These are phyloP conservation scores for Alligator mississippiensis DNA, from an alignment of 2,113 vertebrate genomes.

Conservation along the genomic window DNA sequence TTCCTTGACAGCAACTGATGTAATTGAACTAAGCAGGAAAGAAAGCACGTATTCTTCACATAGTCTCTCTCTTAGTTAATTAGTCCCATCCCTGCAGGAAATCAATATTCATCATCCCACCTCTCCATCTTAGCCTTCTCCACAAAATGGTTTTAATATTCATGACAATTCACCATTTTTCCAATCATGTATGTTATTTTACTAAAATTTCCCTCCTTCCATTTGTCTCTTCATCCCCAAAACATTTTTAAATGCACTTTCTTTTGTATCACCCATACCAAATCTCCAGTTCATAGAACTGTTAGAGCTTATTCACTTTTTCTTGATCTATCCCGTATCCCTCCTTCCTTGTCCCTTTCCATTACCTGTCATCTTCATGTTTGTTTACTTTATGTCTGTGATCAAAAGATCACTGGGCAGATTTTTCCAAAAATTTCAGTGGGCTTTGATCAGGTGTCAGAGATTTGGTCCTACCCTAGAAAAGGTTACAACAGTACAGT, in stretches of 20 bases:
- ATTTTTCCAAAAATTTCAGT: not conserved
- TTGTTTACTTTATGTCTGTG: not conserved
- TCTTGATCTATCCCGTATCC: not conserved
- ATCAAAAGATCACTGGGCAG: not conserved
- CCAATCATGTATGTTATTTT: not conserved
- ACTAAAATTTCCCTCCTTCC: not conserved
- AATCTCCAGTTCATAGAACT: not conserved
- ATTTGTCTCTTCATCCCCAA: not conserved
- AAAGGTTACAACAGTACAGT: not conserved
- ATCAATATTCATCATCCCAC: not conserved
- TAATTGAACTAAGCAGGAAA: not conserved
- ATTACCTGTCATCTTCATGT: not conserved
- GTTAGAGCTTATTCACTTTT: not conserved
- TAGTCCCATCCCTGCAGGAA: no score
- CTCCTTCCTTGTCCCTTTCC: not conserved
- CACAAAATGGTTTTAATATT: not conserved
- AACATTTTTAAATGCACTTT: not conserved
- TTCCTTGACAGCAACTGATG: not conserved
- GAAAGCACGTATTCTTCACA: not conserved
- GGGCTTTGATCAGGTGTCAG: not conserved
- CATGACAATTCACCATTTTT: not conserved
- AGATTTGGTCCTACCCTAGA: not conserved
- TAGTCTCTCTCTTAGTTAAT: not conserved
- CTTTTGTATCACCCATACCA: not conserved
- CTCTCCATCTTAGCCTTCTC: not conserved